Evolutionary conservation across 2,797 vertebrate genomes (phyloP).

Genomic region (Cossypha caffra): DNA sequence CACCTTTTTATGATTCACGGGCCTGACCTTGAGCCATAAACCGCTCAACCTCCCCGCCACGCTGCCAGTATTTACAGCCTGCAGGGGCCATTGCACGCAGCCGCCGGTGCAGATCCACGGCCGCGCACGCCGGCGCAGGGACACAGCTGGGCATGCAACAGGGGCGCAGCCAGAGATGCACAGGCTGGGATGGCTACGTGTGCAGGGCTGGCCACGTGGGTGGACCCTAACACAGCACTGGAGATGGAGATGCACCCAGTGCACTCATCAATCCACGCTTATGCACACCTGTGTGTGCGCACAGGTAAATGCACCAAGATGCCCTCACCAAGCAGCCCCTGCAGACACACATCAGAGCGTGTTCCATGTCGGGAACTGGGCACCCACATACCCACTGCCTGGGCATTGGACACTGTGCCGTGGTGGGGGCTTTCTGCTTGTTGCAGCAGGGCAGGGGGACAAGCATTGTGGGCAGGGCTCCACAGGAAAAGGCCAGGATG

Average conservation of each 20-base stretch:
- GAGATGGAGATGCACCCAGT: background rate
- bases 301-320: background rate
- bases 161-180: accelerated
- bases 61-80: conserved; percentile 82
- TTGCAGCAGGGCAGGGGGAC: background rate
- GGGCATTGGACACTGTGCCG: background rate
- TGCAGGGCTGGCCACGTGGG: accelerated
- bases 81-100: conserved; percentile 64
- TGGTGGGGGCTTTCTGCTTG: background rate
- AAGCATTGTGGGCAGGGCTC: background rate
- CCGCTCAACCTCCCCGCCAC: conserved; percentile 80
- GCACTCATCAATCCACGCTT: accelerated
- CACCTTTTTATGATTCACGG: conserved; percentile 82
- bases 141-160: background rate
- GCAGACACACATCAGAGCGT: accelerated
- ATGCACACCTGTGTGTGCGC: accelerated
- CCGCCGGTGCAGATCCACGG: background rate
- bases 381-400: accelerated
- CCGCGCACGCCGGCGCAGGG: background rate
- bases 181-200: accelerated
- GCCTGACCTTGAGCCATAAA: conserved; percentile 87
- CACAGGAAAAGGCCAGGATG: background rate
- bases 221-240: background rate
- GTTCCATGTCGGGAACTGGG: background rate
- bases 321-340: background rate